Evolutionary conservation across 1,140 invertebrate species (phyloP).

Genomic region (Antheraea pernyi): DNA sequence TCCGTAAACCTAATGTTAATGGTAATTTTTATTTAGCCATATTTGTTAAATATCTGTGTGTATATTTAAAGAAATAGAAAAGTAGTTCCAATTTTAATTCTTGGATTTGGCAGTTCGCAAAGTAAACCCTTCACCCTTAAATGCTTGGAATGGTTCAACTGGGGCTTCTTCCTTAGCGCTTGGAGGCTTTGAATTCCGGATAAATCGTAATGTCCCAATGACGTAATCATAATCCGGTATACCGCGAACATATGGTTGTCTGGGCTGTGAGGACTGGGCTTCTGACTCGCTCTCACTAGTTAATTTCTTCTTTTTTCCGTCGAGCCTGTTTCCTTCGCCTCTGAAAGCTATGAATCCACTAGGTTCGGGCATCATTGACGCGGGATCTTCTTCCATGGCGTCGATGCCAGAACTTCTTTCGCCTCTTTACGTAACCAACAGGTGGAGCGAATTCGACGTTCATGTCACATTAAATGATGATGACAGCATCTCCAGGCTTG

Average conservation of each 20-base stretch:
- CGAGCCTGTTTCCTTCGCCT: conserved; percentile 89
- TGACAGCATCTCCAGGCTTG: conserved; percentile 95
- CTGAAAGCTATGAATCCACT: conserved; percentile 89
- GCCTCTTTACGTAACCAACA: conserved; percentile 88
- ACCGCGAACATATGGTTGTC: conserved; percentile 86
- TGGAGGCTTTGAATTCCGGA: conserved; percentile 84
- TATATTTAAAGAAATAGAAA: too few species aligned
- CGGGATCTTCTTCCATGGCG: conserved; percentile 83
- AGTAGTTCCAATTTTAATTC: conserved; percentile 24
- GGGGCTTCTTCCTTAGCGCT: conserved; percentile 75
- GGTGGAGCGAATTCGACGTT: conserved; percentile 99
- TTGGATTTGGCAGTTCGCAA: conserved; percentile 68
- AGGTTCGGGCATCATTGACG: conserved; percentile 85
- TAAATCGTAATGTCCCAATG: conserved; percentile 90
- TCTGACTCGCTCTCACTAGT: conserved; percentile 80
- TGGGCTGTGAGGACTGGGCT: conserved; percentile 63
- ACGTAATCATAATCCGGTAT: conserved; percentile 97
- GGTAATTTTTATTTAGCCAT: too few species aligned
- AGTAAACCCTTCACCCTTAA: conserved; percentile 83
- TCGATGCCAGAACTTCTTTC: conserved; percentile 70
- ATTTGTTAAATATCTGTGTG: too few species aligned
- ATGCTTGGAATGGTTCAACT: conserved; percentile 82
- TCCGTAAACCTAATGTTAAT: too few species aligned
- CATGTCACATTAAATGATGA: conserved; percentile 99
- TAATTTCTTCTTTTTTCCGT: conserved; percentile 88